phyloP scores from a whole-genome alignment of 2,113 vertebrate species.

The Nannospalax galili region DNA sequence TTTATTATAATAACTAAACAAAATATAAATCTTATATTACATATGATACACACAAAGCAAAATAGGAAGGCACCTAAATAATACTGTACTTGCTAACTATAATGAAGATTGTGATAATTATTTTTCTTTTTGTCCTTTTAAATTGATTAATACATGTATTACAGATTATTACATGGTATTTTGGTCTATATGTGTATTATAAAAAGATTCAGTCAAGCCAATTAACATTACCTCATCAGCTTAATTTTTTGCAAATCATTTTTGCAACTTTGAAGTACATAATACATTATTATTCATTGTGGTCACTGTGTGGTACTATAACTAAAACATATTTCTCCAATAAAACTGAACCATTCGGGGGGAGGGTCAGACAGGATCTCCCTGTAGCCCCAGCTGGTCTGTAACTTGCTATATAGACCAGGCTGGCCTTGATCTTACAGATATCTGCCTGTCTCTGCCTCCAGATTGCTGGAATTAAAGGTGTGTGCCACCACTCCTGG shows the following conservation, averaged over 20 bases:
- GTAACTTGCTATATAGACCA: too few species aligned
- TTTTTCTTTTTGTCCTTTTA: slow-evolving; percentile 11
- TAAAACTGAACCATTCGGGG: background rate
- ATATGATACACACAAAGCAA: background rate
- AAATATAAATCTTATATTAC: slow-evolving; percentile 23
- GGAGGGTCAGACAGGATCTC: too few species aligned
- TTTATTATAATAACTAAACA: slow-evolving; percentile 38
- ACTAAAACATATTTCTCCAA: background rate
- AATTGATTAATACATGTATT: background rate
- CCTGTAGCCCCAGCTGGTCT: too few species aligned
- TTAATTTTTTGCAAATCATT: background rate
- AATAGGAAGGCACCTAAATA: slow-evolving; percentile 2
- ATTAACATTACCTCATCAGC: background rate
- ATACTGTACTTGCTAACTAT: slow-evolving; percentile 15
- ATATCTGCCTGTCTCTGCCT: too few species aligned
- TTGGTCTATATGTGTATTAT: background rate
- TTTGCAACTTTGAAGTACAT: background rate
- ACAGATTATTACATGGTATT: background rate
- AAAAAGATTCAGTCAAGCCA: background rate
- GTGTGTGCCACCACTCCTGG: too few species aligned
- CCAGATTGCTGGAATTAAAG: too few species aligned
- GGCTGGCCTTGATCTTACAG: too few species aligned
- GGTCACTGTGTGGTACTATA: background rate
- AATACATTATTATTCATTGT: background rate
- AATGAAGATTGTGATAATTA: background rate